These are phyloP conservation scores for Acanthurus tractus DNA, from an alignment of 2,797 vertebrate genomes.

Conservation along the genomic window DNA sequence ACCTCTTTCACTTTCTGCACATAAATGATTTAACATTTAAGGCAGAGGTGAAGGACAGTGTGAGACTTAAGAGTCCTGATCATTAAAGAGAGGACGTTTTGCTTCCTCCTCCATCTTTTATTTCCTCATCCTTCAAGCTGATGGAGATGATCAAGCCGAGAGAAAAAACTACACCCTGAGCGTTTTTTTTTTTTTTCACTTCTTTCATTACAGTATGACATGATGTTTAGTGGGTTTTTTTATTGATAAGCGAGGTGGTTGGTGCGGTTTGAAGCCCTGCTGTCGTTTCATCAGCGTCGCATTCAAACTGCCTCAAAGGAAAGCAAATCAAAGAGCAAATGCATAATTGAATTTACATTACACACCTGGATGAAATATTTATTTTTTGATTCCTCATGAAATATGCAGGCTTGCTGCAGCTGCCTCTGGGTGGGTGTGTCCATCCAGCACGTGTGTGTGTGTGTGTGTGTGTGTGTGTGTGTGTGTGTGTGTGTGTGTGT, in stretches of 20 bases:
- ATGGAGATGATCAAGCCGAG: neutral
- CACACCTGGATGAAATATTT: slow-evolving; percentile 75
- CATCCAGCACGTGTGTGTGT: slow-evolving; percentile 19
- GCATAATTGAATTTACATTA: slow-evolving; percentile 79
- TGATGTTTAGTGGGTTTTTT: slow-evolving; percentile 29
- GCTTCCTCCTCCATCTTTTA: too few species aligned
- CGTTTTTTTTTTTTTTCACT: neutral
- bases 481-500: slow-evolving; percentile 6
- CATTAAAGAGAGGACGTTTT: slow-evolving; percentile 6
- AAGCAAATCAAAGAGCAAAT: slow-evolving; percentile 74
- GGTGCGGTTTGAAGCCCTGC: slow-evolving; percentile 56
- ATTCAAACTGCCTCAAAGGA: slow-evolving; percentile 75
- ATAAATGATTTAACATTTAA: neutral
- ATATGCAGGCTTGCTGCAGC: slow-evolving; percentile 60
- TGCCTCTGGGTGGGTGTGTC: neutral
- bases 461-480: slow-evolving; percentile 18
- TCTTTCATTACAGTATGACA: slow-evolving; percentile 17
- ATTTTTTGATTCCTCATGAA: slow-evolving; percentile 75
- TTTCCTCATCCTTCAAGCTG: neutral
- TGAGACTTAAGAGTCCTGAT: neutral
- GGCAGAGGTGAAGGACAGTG: neutral
- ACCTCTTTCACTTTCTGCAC: neutral
- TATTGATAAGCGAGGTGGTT: slow-evolving; percentile 32
- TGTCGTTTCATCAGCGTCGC: slow-evolving; percentile 60
- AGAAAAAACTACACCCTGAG: neutral